Conservation (phyloP, 2,113 vertebrate species). For the Mormyrus lacerda region DNA sequence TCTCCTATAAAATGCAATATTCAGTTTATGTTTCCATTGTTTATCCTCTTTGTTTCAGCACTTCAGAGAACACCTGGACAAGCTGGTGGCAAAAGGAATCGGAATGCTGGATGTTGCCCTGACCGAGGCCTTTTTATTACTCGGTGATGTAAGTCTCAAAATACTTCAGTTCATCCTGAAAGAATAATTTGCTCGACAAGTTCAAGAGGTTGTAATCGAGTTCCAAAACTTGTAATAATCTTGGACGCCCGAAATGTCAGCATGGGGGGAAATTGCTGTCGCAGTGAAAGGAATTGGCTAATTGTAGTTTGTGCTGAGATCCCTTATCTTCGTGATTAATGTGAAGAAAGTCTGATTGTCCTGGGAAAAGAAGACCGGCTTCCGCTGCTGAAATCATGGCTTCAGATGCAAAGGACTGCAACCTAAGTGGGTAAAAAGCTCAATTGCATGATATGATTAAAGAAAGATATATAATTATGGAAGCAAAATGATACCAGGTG, state of each 20-base stretch:
- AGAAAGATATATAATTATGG: neutral
- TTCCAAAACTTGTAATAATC: neutral
- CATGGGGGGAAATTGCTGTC: constrained; percentile 57
- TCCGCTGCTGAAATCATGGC: neutral
- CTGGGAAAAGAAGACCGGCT: constrained; percentile 41
- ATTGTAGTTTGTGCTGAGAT: constrained; percentile 68
- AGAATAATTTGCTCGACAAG: neutral
- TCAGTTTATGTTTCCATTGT: neutral
- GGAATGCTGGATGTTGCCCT: constrained; percentile 92
- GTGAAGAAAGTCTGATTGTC: constrained; percentile 66
- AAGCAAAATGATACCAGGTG: neutral
- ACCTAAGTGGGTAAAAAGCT: neutral
- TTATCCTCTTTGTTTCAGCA: constrained; percentile 63
- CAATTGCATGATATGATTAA: neutral
- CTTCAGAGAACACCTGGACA: constrained; percentile 89
- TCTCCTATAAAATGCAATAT: neutral
- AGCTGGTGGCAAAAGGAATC: constrained; percentile 89
- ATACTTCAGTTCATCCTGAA: neutral
- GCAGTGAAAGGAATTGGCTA: constrained; percentile 66
- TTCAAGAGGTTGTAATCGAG: constrained; percentile 9
- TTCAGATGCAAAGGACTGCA: neutral
- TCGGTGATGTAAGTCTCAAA: constrained; percentile 74
- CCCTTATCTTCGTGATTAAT: constrained; percentile 71
- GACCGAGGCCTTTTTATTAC: constrained; percentile 88
- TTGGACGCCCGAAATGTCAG: constrained; percentile 52